Evolutionary conservation across 2,888 invertebrate species (phyloP).

Genomic region (Habroteleia sp.): DNA sequence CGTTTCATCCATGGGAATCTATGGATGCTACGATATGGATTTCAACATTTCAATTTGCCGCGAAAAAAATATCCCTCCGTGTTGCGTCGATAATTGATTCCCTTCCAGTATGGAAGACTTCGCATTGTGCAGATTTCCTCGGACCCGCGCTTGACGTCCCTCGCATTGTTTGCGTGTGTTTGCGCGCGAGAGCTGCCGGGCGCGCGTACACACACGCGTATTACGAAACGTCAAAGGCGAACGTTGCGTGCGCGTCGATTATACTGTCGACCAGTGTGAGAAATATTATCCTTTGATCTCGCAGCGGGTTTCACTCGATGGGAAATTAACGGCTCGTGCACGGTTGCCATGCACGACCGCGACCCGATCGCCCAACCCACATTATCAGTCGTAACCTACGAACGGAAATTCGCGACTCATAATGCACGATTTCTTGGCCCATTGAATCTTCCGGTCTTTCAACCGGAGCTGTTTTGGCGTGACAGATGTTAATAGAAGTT

Average conservation of each 20-base stretch:
- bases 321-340: constrained; percentile 74
- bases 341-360: constrained; percentile 61
- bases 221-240: constrained; percentile 62
- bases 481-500: constrained; percentile 4
- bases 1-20: constrained; percentile 32
- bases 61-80: constrained; percentile 20
- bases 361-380: constrained; percentile 69
- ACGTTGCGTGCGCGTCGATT: constrained; percentile 75
- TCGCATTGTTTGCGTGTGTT: constrained; percentile 32
- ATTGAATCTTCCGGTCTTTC: constrained; percentile 56
- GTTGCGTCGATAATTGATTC: constrained; percentile 43
- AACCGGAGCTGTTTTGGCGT: constrained; percentile 7
- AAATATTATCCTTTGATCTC: constrained; percentile 78
- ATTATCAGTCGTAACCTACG: constrained; percentile 71
- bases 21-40: constrained; percentile 22
- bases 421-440: constrained; percentile 58
- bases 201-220: constrained; percentile 37
- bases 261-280: constrained; percentile 73
- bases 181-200: neutral
- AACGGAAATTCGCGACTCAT: constrained; percentile 71
- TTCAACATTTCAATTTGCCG: constrained; percentile 29
- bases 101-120: constrained; percentile 24
- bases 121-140: constrained; percentile 68
- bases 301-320: constrained; percentile 74
- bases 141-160: constrained; percentile 29